phyloP scores from a whole-genome alignment of 2,113 vertebrate species.

The Hypanus sabinus region DNA sequence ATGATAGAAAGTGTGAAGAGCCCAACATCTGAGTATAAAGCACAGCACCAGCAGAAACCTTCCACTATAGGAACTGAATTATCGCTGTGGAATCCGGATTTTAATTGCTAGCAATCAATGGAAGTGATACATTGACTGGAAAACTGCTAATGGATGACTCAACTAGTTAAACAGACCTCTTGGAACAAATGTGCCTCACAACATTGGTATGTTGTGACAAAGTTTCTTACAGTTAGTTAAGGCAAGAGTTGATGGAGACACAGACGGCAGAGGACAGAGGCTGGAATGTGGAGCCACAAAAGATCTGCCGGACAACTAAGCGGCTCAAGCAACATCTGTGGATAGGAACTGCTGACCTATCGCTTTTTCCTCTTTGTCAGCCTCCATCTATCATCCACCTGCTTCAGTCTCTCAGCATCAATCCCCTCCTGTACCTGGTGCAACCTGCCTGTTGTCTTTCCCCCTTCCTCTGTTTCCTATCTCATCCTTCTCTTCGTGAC shows the following conservation, averaged over 20 bases:
- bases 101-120: constrained; percentile 8
- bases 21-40: not conserved
- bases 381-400: too few relatives aligned
- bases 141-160: not conserved
- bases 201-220: not conserved
- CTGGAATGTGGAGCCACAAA: too few relatives aligned
- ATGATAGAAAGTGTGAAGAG: not conserved
- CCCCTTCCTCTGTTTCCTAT: too few relatives aligned
- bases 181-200: not conserved
- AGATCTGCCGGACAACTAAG: too few relatives aligned
- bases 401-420: too few relatives aligned
- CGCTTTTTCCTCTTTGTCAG: too few relatives aligned
- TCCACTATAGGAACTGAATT: not conserved
- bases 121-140: not conserved
- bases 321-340: too few relatives aligned
- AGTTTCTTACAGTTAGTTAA: not conserved
- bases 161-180: not conserved
- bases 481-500: too few relatives aligned
- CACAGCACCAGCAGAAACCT: not conserved
- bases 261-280: too few relatives aligned
- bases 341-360: too few relatives aligned
- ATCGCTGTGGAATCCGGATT: not conserved
- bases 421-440: too few relatives aligned
- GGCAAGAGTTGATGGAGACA: not conserved
- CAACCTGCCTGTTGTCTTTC: too few relatives aligned